These are phyloP conservation scores for Neosalanx taihuensis DNA, from an alignment of 2,797 vertebrate genomes.

Conservation along the genomic window DNA sequence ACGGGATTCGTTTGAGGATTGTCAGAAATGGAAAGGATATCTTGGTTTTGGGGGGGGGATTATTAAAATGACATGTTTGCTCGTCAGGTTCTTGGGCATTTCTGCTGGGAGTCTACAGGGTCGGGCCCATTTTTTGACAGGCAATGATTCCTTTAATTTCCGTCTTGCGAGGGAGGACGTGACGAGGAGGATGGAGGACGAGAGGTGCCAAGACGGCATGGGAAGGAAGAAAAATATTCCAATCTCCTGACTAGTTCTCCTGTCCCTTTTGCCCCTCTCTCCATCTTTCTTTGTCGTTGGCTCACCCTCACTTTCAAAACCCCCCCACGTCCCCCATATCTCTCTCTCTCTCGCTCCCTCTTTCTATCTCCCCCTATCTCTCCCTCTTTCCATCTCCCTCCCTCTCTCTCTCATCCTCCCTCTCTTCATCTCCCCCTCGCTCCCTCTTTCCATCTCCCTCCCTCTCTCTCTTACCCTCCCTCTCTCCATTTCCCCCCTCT, in stretches of 20 bases:
- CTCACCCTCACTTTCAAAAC: no score
- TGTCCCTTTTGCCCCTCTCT: background rate
- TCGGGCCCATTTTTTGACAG: conserved; percentile 9
- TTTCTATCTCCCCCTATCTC: conserved; percentile 1
- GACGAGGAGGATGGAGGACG: background rate
- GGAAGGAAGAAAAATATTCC: conserved; percentile 15
- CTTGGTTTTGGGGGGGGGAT: no score
- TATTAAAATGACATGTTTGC: no score
- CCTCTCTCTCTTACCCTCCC: background rate
- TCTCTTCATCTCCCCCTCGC: conserved; percentile 6
- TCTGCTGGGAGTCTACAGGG: background rate
- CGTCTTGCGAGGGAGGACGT: conserved; percentile 13
- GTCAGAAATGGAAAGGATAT: no score
- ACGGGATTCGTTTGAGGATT: no score
- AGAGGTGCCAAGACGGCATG: background rate
- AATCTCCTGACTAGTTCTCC: conserved; percentile 15
- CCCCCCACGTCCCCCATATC: background rate
- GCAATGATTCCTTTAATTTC: conserved; percentile 16
- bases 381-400: conserved; percentile 3
- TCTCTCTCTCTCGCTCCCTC: conserved; percentile 20
- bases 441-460: background rate
- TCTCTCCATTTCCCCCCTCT: background rate
- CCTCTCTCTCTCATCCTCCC: background rate
- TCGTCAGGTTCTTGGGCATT: no score
- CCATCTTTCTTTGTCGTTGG: background rate